phyloP scores from a whole-genome alignment of 2,888 invertebrate genomes.

The Dryomyza anilis region DNA sequence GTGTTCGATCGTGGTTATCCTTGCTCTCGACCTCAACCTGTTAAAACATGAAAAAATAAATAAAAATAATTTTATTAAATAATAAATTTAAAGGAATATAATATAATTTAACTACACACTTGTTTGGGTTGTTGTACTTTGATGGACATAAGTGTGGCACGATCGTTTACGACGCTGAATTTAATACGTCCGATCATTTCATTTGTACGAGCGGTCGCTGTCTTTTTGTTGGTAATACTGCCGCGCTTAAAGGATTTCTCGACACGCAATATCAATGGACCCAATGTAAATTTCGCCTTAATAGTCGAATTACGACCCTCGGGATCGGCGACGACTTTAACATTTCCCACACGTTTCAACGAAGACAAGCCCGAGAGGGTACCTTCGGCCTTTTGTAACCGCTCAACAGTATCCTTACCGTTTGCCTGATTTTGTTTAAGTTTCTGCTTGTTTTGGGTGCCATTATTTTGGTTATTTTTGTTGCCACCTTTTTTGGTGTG shows the following conservation, averaged over 20 bases:
- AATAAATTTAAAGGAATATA: not conserved
- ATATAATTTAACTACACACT: slow-evolving; percentile 61
- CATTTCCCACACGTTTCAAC: slow-evolving; percentile 78
- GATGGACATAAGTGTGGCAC: slow-evolving; percentile 83
- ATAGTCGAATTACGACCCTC: slow-evolving; percentile 77
- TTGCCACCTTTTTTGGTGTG: slow-evolving; percentile 43
- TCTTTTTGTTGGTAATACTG: slow-evolving; percentile 79
- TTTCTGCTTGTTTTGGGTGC: slow-evolving; percentile 39
- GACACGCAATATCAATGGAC: slow-evolving; percentile 77
- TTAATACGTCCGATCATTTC: slow-evolving; percentile 84
- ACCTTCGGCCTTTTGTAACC: slow-evolving; percentile 69
- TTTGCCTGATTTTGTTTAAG: slow-evolving; percentile 55
- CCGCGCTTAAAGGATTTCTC: slow-evolving; percentile 71
- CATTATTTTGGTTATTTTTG: slow-evolving; percentile 52
- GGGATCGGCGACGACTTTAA: slow-evolving; percentile 76
- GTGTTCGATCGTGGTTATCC: slow-evolving; percentile 81
- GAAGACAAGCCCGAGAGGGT: slow-evolving; percentile 81
- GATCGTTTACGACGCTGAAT: slow-evolving; percentile 76
- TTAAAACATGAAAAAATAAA: slow-evolving; percentile 33
- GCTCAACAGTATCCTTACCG: slow-evolving; percentile 43
- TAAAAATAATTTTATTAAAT: not conserved
- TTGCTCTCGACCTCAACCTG: slow-evolving; percentile 83
- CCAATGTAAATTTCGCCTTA: slow-evolving; percentile 79
- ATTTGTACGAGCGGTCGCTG: slow-evolving; percentile 85
- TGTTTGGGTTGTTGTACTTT: slow-evolving; percentile 87